phyloP scores from a whole-genome alignment of 2,888 invertebrate species.

The Eupeodes luniger region DNA sequence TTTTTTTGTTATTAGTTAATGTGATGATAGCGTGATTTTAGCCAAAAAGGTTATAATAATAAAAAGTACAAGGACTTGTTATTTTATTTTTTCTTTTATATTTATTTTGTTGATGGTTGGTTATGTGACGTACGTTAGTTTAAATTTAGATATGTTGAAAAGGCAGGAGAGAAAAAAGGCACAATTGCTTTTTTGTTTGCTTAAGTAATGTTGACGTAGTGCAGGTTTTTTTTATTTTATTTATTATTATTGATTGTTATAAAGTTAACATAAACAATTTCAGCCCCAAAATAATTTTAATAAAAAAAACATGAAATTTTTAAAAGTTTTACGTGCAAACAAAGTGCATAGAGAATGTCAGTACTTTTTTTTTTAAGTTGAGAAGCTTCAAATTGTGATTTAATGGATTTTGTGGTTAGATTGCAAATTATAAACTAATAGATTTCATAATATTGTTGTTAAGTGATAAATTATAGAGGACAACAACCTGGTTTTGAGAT shows the following conservation, averaged over 20 bases:
- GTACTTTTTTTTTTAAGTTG: background rate
- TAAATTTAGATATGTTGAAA: conserved; percentile 38
- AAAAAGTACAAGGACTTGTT: conserved; percentile 20
- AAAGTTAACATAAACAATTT: background rate
- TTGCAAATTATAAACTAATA: background rate
- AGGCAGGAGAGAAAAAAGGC: conserved; percentile 37
- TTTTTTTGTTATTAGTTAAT: conserved; percentile 29
- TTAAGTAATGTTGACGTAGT: background rate
- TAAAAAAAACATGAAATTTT: background rate
- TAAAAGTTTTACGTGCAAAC: background rate
- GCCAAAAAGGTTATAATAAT: background rate
- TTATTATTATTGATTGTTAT: background rate
- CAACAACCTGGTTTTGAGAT: conserved; percentile 16
- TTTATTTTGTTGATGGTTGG: background rate
- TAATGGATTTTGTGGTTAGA: background rate
- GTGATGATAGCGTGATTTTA: conserved; percentile 44
- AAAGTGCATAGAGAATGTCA: background rate
- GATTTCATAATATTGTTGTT: background rate
- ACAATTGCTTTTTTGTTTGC: conserved; percentile 8
- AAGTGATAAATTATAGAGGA: background rate
- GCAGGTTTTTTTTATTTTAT: conserved; percentile 21
- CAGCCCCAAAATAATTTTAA: background rate
- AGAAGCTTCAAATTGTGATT: background rate
- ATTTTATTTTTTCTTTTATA: no score
- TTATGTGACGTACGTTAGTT: conserved; percentile 38